phyloP scores from a whole-genome alignment of 2,113 vertebrate genomes.

The Tupaia tana region DNA sequence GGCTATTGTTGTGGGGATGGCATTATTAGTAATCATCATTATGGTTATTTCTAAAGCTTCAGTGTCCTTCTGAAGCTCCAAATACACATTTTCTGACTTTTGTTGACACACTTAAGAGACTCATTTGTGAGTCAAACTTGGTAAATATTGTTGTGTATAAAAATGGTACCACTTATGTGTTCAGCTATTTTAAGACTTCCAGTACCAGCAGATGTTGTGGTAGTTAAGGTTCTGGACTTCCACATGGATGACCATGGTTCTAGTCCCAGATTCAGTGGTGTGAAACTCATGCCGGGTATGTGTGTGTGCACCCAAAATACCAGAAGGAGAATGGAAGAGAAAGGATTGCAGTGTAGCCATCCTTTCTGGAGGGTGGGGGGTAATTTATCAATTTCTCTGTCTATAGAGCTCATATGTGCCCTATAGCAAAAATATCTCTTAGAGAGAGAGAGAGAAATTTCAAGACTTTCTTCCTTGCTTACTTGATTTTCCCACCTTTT shows the following conservation, averaged over 20 bases:
- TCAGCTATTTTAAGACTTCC: neutral
- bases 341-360: too few species aligned
- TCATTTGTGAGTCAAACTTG: neutral
- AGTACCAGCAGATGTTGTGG: too few species aligned
- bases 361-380: too few species aligned
- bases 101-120: neutral
- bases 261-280: too few species aligned
- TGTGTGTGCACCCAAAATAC: too few species aligned
- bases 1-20: neutral
- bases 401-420: too few species aligned
- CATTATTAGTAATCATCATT: neutral
- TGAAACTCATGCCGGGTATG: too few species aligned
- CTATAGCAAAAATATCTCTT: too few species aligned
- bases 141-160: neutral
- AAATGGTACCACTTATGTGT: neutral
- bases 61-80: neutral
- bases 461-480: neutral
- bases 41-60: neutral
- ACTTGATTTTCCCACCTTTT: neutral
- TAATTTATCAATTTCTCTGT: too few species aligned
- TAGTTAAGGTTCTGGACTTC: too few species aligned
- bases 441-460: neutral
- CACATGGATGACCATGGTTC: too few species aligned
- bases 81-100: neutral
- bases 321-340: too few species aligned